Evolutionary conservation across 2,113 vertebrate genomes (phyloP).

Genomic region (Ginglymostoma cirratum): DNA sequence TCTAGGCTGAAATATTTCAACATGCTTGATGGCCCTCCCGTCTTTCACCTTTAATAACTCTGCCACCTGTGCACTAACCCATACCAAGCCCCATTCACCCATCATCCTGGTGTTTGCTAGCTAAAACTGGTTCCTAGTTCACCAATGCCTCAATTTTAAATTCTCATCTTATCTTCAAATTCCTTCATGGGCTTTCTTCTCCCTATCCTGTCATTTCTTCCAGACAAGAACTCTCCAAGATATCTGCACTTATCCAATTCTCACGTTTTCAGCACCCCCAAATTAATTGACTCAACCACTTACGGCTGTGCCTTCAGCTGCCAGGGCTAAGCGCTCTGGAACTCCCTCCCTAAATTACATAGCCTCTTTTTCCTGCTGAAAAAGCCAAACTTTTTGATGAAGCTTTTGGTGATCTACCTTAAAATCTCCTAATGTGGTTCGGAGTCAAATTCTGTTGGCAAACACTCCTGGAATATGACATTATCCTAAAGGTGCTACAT

Average conservation of each 20-base stretch:
- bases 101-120: background rate
- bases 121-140: background rate
- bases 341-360: background rate
- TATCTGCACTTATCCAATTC: background rate
- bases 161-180: background rate
- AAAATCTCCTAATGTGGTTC: background rate
- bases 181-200: background rate
- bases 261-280: background rate
- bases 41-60: no score
- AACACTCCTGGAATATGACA: background rate
- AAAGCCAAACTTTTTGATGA: background rate
- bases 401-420: background rate
- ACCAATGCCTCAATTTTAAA: background rate
- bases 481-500: background rate
- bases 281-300: background rate
- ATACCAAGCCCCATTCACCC: no score
- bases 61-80: no score
- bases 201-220: background rate
- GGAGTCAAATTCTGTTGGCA: background rate
- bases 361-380: background rate
- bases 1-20: no score
- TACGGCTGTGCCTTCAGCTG: background rate
- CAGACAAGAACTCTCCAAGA: background rate
- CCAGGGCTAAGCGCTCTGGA: background rate
- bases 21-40: no score